Conservation (phyloP, 2,888 invertebrate genomes). For the Ferrisia virgata region DNA sequence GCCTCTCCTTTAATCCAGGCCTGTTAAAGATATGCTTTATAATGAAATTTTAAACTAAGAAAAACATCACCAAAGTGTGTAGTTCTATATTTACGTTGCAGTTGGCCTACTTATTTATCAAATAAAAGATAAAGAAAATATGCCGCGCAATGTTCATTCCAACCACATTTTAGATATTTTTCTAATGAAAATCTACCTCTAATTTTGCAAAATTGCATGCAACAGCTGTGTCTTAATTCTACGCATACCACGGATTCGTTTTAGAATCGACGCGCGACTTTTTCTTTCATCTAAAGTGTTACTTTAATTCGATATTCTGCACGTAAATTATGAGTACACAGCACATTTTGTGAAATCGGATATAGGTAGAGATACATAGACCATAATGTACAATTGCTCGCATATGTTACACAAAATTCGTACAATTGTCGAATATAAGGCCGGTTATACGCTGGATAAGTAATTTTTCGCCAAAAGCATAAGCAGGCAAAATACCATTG, state of each 20-base stretch:
- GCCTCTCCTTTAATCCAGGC: too few relatives aligned
- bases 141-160: background rate
- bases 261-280: background rate
- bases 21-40: too few relatives aligned
- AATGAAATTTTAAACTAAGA: too few relatives aligned
- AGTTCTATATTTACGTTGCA: background rate
- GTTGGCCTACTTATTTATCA: background rate
- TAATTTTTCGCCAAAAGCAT: background rate
- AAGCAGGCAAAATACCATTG: background rate
- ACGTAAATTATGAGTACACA: background rate
- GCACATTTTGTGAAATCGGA: background rate
- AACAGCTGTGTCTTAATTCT: background rate
- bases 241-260: background rate
- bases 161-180: conserved; percentile 11
- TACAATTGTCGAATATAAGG: too few relatives aligned
- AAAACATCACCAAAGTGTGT: background rate
- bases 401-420: background rate
- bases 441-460: too few relatives aligned
- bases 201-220: background rate
- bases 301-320: background rate
- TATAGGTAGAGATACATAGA: background rate
- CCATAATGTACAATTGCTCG: background rate
- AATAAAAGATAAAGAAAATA: background rate
- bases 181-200: background rate
- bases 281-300: background rate